These are phyloP conservation scores for Labroides dimidiatus DNA, from an alignment of 2,797 vertebrate genomes.

Conservation along the genomic window DNA sequence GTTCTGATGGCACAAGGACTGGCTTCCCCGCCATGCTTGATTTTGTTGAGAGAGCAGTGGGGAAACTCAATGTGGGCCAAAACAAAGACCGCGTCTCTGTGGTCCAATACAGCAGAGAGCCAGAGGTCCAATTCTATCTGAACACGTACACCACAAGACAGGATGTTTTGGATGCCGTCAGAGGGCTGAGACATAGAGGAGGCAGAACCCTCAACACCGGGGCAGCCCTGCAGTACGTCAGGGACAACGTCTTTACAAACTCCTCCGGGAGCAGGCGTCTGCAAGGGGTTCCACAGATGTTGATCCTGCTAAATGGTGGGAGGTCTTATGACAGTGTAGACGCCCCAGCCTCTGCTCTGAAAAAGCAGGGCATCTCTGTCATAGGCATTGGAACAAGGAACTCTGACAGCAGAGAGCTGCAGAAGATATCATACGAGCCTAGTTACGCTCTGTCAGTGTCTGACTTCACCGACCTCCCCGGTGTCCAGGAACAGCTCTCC, in stretches of 20 bases:
- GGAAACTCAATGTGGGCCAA: slow-evolving; percentile 82
- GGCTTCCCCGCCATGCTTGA: slow-evolving; percentile 84
- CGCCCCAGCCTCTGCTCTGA: slow-evolving; percentile 49
- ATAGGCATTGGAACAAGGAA: slow-evolving; percentile 66
- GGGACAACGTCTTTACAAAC: slow-evolving; percentile 63
- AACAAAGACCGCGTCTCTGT: slow-evolving; percentile 85
- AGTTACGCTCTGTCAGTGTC: slow-evolving; percentile 51
- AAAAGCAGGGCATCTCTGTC: slow-evolving; percentile 42
- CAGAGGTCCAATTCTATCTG: slow-evolving; percentile 84
- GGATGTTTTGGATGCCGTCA: slow-evolving; percentile 47
- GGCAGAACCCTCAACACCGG: slow-evolving; percentile 71
- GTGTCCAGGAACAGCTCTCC: slow-evolving; percentile 48
- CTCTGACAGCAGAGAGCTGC: slow-evolving; percentile 60
- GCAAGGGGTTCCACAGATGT: slow-evolving; percentile 66
- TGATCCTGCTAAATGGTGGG: slow-evolving; percentile 71
- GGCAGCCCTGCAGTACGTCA: slow-evolving; percentile 65
- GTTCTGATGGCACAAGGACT: slow-evolving; percentile 84
- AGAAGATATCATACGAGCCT: slow-evolving; percentile 58
- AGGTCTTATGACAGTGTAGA: slow-evolving; percentile 64
- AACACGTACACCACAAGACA: slow-evolving; percentile 67
- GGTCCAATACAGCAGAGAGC: slow-evolving; percentile 86
- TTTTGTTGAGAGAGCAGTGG: slow-evolving; percentile 86
- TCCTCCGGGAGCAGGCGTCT: slow-evolving; percentile 66
- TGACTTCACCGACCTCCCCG: slow-evolving; percentile 59
- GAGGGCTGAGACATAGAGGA: slow-evolving; percentile 60